Conservation (phyloP, 2,888 invertebrate species). For the Cryptus viduatorius region DNA sequence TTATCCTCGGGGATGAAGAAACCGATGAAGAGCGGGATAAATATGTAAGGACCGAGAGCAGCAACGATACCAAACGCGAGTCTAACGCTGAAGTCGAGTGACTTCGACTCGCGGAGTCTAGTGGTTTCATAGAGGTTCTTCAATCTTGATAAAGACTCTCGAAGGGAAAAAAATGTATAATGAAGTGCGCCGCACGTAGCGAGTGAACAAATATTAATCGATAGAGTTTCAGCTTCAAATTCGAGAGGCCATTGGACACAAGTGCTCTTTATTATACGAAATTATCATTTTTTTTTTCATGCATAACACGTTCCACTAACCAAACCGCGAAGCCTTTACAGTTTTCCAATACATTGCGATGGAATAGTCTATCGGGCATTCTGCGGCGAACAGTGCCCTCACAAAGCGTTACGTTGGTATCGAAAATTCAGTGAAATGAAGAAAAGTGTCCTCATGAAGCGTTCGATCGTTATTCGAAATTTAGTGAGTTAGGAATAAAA, state of each 20-base stretch:
- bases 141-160: slow-evolving; percentile 60
- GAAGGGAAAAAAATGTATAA: slow-evolving; percentile 49
- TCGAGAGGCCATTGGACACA: slow-evolving; percentile 26
- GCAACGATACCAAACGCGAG: slow-evolving; percentile 2
- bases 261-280: slow-evolving; percentile 34
- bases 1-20: neutral
- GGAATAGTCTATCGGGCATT: no score
- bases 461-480: no score
- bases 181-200: slow-evolving; percentile 28
- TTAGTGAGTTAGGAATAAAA: no score
- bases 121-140: slow-evolving; percentile 47
- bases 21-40: neutral
- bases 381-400: no score
- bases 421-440: no score
- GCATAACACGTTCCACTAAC: no score
- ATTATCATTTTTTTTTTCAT: neutral
- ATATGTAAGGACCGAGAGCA: slow-evolving; percentile 23
- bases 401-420: no score
- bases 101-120: slow-evolving; percentile 41
- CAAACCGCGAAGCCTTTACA: no score
- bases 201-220: slow-evolving; percentile 36
- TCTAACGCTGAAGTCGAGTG: slow-evolving; percentile 37
- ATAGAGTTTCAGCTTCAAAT: slow-evolving; percentile 6
- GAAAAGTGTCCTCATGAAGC: neutral
- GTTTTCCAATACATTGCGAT: no score